These are phyloP conservation scores for Pyrocoelia pectoralis DNA, from an alignment of 2,888 invertebrate species.

Conservation along the genomic window DNA sequence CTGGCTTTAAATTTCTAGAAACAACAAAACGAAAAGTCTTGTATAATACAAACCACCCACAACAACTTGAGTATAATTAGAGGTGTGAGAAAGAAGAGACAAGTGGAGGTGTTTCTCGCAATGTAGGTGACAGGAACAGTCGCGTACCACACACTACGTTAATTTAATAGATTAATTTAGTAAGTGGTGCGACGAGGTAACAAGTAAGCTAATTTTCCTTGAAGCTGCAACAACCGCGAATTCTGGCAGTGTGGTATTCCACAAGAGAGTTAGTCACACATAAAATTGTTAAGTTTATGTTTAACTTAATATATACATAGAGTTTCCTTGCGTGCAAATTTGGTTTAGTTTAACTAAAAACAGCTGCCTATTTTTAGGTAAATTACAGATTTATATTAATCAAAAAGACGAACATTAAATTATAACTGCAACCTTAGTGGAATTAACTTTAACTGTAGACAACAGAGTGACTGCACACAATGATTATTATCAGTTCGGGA, in stretches of 20 bases:
- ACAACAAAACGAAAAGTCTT: conserved; percentile 29
- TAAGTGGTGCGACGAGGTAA: conserved; percentile 59
- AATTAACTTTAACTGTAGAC: not conserved
- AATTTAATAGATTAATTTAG: conserved; percentile 61
- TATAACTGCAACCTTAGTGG: not conserved
- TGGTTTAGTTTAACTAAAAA: not conserved
- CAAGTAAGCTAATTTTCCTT: conserved; percentile 58
- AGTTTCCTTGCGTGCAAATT: conserved; percentile 23
- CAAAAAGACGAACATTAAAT: not conserved
- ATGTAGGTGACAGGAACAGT: conserved; percentile 58
- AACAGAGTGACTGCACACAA: conserved; percentile 10
- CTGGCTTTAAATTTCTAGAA: conserved; percentile 16
- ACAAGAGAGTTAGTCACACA: conserved; percentile 45
- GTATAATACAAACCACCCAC: conserved; percentile 35
- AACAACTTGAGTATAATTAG: conserved; percentile 40
- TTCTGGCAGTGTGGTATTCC: conserved; percentile 43
- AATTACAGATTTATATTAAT: too few species aligned
- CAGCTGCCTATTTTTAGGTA: too few species aligned
- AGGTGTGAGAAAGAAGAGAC: conserved; percentile 40
- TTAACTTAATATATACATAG: conserved; percentile 29
- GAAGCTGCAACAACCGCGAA: conserved; percentile 47
- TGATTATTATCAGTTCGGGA: conserved; percentile 28
- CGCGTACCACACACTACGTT: conserved; percentile 51
- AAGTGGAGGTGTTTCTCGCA: conserved; percentile 46
- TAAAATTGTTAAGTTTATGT: conserved; percentile 37